Percentiles rank a stretch among this genome's conserved stretches.
Conservation (phyloP, 2,797 vertebrate species). For the Limosa lapponica region DNA sequence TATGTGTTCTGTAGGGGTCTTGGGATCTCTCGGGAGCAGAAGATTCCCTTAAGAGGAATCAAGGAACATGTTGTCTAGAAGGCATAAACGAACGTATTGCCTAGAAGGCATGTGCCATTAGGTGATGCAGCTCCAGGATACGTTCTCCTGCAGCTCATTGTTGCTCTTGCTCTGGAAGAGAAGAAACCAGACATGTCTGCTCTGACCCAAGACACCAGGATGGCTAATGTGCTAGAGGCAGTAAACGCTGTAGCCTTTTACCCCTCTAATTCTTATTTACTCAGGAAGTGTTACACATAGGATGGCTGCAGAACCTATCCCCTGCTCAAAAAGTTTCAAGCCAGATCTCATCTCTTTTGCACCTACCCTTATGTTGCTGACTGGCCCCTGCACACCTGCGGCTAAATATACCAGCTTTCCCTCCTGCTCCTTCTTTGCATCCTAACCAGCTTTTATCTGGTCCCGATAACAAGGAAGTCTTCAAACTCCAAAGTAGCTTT, state of each 20-base stretch:
- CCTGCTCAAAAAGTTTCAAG: background rate
- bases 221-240: accelerated
- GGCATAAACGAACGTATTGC: background rate
- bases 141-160: accelerated
- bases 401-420: background rate
- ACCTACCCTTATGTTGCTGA: accelerated
- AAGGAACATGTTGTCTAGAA: background rate
- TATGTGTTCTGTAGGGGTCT: background rate
- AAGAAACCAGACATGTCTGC: background rate
- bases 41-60: background rate
- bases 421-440: background rate
- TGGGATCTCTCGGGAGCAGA: background rate
- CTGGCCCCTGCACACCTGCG: background rate
- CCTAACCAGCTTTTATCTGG: background rate
- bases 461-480: background rate
- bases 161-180: background rate
- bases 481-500: background rate
- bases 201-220: background rate
- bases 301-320: background rate
- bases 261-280: background rate
- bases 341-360: background rate
- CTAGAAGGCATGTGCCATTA: accelerated
- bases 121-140: accelerated
- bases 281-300: accelerated
- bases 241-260: background rate